Percentiles rank a stretch among this genome's conserved stretches.
These are phyloP conservation scores for Hozukius guyotensis DNA, from an alignment of 2,797 vertebrate species.

Conservation along the genomic window DNA sequence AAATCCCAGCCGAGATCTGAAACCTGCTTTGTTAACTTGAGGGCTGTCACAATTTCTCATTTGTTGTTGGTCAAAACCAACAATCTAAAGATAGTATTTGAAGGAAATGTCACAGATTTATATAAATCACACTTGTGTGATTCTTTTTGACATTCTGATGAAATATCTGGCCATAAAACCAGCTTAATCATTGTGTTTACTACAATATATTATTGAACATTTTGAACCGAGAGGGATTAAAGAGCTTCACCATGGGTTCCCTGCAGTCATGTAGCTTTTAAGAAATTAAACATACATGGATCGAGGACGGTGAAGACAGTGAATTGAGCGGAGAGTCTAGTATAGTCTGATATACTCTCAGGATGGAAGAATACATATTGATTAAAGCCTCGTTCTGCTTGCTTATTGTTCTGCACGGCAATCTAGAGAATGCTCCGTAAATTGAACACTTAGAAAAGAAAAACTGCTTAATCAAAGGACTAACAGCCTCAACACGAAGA, in stretches of 20 bases:
- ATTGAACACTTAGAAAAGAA: not conserved
- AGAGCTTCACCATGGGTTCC: not conserved
- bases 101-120: not conserved
- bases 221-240: not conserved
- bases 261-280: not conserved
- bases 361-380: constrained; percentile 15
- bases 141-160: not conserved
- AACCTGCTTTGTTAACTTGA: not conserved
- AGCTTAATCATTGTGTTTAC: not conserved
- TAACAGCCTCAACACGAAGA: not conserved
- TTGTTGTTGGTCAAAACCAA: not conserved
- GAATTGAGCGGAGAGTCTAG: not conserved
- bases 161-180: not conserved
- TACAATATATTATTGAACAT: not conserved
- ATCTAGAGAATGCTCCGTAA: not conserved
- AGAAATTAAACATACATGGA: not conserved
- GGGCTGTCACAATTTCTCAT: not conserved
- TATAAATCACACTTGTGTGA: no score
- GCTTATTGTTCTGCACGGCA: not conserved
- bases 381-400: constrained; percentile 8
- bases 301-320: not conserved
- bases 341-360: not conserved
- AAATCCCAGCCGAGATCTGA: constrained; percentile 10
- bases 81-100: not conserved
- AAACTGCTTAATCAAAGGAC: constrained; percentile 28